Evolutionary conservation across 2,888 invertebrate species (phyloP), one percentile per base, ranked within the genome.

Genomic region (Antheraea yamamai): DNA sequence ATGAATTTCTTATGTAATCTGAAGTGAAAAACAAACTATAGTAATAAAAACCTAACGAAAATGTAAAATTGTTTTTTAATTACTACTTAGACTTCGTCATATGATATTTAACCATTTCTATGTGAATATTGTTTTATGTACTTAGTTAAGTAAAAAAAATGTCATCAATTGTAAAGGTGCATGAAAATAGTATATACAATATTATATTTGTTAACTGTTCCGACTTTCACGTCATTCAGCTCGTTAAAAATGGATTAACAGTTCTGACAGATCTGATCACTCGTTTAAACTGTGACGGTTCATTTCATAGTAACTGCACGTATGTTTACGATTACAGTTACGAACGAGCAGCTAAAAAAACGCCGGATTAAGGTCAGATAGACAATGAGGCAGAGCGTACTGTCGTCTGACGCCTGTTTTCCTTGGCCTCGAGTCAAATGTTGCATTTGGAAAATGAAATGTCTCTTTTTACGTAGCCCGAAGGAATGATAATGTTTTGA

Each of bases 331-430:
- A 61, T 74, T 20, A 76, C 76, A 76, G 79, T 82, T 87, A 86
- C 85, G 88, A 87, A 85, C 84, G 83, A 86, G 84, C 85, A 84
- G 83, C 84, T 35, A 70, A 87, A 89, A 90, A 89, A 90, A 85
- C 83, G 82, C 81, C 83, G 79, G 86, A 91, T 91, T 90, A 91
- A 90, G 90, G 90, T 89, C 90, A 89, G 80, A 85, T 79, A 85
- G 84, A 92, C 91, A 91, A 91, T 90, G 87, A 86, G 81, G 79
- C 88, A 80, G 81, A 85, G 82, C 84, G 83, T 81, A 73, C 79
- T 86, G 87, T 84, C 85, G 81, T 83, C 84, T 84, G 85, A 83
- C 83, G 87, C 82, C 87, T 87, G 88, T 87, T 90, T 88, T 88
- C 84, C 84, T 91, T 89, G 86, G 87, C 86, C 84, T 84, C 82